Conservation (phyloP, 2,888 invertebrate species). For the Epistrophe grossulariae region DNA sequence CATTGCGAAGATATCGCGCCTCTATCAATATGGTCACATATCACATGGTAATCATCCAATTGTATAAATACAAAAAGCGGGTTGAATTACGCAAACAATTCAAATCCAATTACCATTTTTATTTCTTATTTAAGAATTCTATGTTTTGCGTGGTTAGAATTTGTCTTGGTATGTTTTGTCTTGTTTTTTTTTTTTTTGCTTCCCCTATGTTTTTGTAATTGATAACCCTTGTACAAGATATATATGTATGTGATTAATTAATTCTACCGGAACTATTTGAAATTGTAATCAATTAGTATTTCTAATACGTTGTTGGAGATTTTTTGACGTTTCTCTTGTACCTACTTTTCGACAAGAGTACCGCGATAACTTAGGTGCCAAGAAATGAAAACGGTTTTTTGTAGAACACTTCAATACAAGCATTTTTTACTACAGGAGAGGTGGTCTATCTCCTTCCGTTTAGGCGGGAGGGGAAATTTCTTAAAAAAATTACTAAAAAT, state of each 20-base stretch:
- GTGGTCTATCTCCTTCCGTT: too few species aligned
- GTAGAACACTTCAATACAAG: too few species aligned
- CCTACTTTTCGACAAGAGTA: too few species aligned
- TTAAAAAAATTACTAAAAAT: too few species aligned
- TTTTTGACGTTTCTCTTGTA: too few species aligned
- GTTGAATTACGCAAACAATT: conserved; percentile 17
- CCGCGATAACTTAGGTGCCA: too few species aligned
- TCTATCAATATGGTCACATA: conserved; percentile 4
- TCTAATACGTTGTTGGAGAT: too few species aligned
- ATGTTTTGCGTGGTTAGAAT: conserved; percentile 55
- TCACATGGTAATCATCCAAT: conserved; percentile 33
- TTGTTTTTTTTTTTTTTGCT: conserved; percentile 19
- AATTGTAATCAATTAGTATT: neutral
- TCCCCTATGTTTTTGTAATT: conserved; percentile 24
- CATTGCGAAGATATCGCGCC: conserved; percentile 7
- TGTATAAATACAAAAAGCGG: neutral
- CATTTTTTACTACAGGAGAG: too few species aligned
- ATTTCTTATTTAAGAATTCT: conserved; percentile 25
- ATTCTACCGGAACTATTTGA: conserved; percentile 49
- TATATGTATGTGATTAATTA: conserved; percentile 53
- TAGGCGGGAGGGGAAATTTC: too few species aligned
- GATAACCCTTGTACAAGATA: conserved; percentile 54
- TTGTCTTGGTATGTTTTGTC: neutral
- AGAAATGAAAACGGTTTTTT: too few species aligned
- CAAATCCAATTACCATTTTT: conserved; percentile 48